phyloP scores from a whole-genome alignment of 2,113 vertebrate genomes.

The Marmota flaviventris region DNA sequence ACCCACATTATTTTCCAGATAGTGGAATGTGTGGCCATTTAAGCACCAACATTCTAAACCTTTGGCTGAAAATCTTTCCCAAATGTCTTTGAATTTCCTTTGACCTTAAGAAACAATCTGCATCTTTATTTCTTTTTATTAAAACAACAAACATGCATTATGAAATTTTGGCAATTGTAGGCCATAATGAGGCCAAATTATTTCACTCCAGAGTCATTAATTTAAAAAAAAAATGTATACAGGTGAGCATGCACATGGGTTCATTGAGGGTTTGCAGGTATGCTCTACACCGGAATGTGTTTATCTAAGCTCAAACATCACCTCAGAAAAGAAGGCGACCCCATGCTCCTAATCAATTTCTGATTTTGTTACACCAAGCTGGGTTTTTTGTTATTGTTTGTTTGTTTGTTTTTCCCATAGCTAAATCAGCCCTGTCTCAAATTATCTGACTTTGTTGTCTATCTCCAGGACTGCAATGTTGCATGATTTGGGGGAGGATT shows the following conservation, averaged over 20 bases:
- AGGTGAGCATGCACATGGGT: neutral
- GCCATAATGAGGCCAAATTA: conserved; percentile 36
- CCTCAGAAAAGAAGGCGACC: neutral
- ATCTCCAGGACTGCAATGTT: neutral
- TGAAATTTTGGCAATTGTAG: conserved; percentile 51
- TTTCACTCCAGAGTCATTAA: conserved; percentile 49
- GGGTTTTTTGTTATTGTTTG: no score
- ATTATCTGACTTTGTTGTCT: neutral
- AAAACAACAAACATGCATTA: conserved; percentile 71
- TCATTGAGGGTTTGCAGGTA: neutral
- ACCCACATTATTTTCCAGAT: conserved; percentile 18
- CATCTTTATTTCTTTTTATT: conserved; percentile 72
- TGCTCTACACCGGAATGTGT: neutral
- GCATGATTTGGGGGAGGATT: neutral
- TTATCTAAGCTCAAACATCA: neutral
- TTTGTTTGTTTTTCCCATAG: neutral
- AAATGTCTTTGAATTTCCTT: conserved; percentile 32
- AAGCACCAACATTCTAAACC: conserved; percentile 12
- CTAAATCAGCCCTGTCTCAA: neutral
- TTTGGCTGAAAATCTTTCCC: conserved; percentile 23
- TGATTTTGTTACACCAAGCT: neutral
- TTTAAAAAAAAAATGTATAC: neutral
- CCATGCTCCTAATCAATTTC: neutral
- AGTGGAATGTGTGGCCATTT: neutral
- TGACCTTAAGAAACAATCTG: neutral